phyloP scores from a whole-genome alignment of 2,113 vertebrate species.

The Probosciger aterrimus region DNA sequence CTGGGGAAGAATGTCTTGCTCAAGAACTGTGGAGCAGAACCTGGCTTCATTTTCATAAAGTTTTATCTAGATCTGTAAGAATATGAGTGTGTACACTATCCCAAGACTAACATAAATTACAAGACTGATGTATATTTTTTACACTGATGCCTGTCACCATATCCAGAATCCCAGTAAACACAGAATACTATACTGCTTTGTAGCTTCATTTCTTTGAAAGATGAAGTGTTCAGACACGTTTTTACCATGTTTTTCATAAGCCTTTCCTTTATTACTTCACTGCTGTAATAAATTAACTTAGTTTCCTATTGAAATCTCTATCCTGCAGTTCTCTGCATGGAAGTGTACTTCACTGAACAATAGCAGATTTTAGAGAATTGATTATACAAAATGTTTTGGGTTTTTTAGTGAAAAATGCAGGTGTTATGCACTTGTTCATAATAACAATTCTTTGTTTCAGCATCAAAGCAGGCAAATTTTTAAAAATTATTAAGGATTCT shows the following conservation, averaged over 20 bases:
- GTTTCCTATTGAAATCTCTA: constrained; percentile 7
- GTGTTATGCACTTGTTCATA: neutral
- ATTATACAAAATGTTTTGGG: neutral
- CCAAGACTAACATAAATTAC: neutral
- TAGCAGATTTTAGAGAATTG: constrained; percentile 13
- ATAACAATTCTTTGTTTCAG: neutral
- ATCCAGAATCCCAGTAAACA: neutral
- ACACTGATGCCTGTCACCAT: neutral
- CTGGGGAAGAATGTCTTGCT: neutral
- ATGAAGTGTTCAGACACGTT: neutral
- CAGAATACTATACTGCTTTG: neutral
- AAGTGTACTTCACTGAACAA: constrained; percentile 26
- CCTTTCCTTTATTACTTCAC: neutral
- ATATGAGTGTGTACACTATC: neutral
- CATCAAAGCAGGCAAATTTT: neutral
- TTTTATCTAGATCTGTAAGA: neutral
- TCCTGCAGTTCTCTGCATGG: constrained; percentile 29
- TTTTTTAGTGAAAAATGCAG: constrained; percentile 16
- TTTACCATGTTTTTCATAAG: neutral
- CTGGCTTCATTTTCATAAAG: neutral
- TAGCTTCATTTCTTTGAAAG: neutral
- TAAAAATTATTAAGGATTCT: neutral
- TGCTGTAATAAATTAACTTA: constrained; percentile 14
- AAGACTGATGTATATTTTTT: neutral
- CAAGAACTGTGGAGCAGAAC: neutral